A percentile compares a stretch with the other conserved stretches of the same genome.
These are phyloP conservation scores for Pampusana beccarii DNA, from an alignment of 2,113 vertebrate species.

Conservation along the genomic window DNA sequence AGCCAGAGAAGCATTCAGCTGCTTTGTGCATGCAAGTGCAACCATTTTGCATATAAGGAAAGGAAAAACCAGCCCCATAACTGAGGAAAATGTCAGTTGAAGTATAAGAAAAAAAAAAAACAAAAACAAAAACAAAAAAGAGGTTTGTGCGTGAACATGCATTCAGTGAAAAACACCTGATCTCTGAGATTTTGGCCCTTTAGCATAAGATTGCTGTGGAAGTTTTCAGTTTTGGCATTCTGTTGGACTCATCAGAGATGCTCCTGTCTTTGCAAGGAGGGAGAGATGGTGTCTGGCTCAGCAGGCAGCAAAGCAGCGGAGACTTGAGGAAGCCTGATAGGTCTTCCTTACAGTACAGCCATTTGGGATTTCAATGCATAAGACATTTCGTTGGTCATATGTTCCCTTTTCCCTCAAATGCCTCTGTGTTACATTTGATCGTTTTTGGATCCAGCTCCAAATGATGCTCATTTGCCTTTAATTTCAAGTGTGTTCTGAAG, in stretches of 20 bases:
- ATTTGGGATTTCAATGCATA: background rate
- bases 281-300: background rate
- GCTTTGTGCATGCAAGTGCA: background rate
- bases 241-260: background rate
- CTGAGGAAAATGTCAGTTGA: background rate
- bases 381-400: background rate
- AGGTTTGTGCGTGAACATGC: background rate
- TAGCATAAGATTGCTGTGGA: background rate
- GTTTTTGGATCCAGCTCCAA: background rate
- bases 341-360: background rate
- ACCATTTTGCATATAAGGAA: background rate
- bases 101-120: background rate
- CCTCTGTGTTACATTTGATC: background rate
- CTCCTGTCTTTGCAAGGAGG: background rate
- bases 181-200: background rate
- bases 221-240: slow-evolving; percentile 25
- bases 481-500: background rate
- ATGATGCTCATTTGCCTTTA: background rate
- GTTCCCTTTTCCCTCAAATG: background rate
- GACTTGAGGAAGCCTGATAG: background rate
- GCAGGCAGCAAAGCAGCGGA: background rate
- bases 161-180: background rate
- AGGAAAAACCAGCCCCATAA: background rate
- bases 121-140: too few species aligned
- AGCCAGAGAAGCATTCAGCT: background rate